Evolutionary conservation across 1,140 invertebrate species (phyloP), one percentile per base, ranked within the genome.

Genomic region (Eueides isabella): DNA sequence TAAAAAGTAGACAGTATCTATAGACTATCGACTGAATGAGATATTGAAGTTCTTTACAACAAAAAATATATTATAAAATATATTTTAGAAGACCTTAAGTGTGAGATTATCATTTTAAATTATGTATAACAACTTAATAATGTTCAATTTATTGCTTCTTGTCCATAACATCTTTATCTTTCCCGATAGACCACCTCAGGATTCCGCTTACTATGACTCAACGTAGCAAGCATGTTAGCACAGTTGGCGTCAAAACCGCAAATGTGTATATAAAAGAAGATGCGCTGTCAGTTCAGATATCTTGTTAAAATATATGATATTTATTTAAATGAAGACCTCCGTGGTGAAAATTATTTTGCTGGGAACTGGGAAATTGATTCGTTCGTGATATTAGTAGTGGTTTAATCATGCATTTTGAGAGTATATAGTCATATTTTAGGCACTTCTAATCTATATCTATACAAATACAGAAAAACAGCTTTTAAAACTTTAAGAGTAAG

Each of bases 201-300:
- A 35, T 84, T 86, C 84, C 61, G 61, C 29, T 74, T 63, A 44
- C 77, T 81, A 83, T 84, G 81, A 81, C 71, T 78, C 81, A 80
- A 63, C 12, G 11, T n/a, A 30, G 23, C 26, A 28, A 14, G 31
- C 29, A 63, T 55, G 29, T 63, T 31, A 63, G n/a, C 61, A 63
- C 61, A 55, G 48, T 26, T 55, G 48, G 48, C 19, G 48, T 26
- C 1, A 9, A 55, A 55, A 55, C 41, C 14, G 23, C 41, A 29
- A 72, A 72, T 28, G 12, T 29, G n/a, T 55, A 55, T 55, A 55
- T 55, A 55, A 23, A 55, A 55, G 19, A 55, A 55, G 48, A 55
- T 5, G 48, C 2, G 2, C 11, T 55, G 48, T 55, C 48, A 9
- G 48, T 55, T 19, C 12, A n/a, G 2, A 55, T 5, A 38, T n/a